phyloP scores from a whole-genome alignment of 2,888 invertebrate genomes.

The Andricus curvator region DNA sequence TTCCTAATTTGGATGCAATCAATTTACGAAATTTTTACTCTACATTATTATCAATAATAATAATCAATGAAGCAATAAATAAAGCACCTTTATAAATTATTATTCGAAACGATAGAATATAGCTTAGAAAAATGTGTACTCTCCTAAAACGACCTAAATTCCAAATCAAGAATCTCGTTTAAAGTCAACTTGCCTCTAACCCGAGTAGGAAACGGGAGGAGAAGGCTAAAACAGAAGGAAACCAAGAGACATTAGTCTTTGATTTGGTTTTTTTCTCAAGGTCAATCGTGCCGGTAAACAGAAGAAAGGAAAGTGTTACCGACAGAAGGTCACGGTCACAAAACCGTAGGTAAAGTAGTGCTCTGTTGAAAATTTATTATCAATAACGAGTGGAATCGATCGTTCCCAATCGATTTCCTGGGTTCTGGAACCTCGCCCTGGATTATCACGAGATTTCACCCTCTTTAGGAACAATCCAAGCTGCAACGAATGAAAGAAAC shows the following conservation, averaged over 20 bases:
- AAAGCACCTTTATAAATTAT: neutral
- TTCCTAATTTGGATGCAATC: no score
- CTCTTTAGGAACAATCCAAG: neutral
- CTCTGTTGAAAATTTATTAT: conserved; percentile 32
- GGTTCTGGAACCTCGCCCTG: conserved; percentile 8
- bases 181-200: neutral
- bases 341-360: conserved; percentile 42
- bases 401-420: conserved; percentile 23
- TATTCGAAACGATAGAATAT: neutral
- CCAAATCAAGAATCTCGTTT: neutral
- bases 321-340: conserved; percentile 49
- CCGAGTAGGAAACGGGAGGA: neutral
- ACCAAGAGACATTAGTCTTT: neutral
- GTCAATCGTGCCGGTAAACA: conserved; percentile 33
- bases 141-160: neutral
- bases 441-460: neutral
- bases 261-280: conserved; percentile 12
- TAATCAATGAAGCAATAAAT: no score
- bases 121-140: neutral
- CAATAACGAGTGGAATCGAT: conserved; percentile 33
- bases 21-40: no score
- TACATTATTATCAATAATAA: neutral
- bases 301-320: conserved; percentile 41
- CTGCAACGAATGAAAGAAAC: neutral
- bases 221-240: neutral